These are phyloP conservation scores for Adineta ricciae DNA, from an alignment of 2,888 invertebrate genomes.

Conservation along the genomic window DNA sequence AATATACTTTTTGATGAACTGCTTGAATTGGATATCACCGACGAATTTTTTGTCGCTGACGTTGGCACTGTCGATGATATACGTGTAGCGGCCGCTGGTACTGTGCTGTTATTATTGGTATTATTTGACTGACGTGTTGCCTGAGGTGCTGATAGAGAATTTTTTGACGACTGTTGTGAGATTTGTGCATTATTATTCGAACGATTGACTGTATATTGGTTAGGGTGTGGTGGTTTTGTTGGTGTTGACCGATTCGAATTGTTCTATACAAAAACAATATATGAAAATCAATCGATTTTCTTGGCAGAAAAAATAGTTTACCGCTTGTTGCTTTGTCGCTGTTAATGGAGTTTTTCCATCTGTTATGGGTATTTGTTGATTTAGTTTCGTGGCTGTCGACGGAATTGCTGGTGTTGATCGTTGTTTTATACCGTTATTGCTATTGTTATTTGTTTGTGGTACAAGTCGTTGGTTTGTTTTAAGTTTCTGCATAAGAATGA, in stretches of 20 bases:
- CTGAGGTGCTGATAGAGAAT: neutral
- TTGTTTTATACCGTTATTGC: neutral
- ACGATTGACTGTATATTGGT: conserved; percentile 15
- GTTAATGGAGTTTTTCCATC: neutral
- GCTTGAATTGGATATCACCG: neutral
- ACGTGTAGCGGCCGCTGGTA: neutral
- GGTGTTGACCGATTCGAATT: neutral
- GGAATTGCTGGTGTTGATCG: neutral
- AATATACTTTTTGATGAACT: conserved; percentile 12
- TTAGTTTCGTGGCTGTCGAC: neutral
- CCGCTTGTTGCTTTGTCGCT: neutral
- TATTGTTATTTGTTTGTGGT: neutral
- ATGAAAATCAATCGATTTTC: neutral
- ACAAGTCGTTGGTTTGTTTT: conserved; percentile 1
- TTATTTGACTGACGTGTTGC: neutral
- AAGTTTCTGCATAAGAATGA: conserved; percentile 15
- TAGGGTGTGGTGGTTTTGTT: neutral
- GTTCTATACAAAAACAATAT: neutral
- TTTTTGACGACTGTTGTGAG: neutral
- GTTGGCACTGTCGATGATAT: neutral
- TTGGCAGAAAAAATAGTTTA: neutral
- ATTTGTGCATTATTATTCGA: neutral
- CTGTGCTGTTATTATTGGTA: neutral
- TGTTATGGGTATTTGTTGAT: neutral
- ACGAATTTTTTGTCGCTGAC: neutral